phyloP scores from a whole-genome alignment of 2,888 invertebrate genomes.

The Caenorhabditis becei region DNA sequence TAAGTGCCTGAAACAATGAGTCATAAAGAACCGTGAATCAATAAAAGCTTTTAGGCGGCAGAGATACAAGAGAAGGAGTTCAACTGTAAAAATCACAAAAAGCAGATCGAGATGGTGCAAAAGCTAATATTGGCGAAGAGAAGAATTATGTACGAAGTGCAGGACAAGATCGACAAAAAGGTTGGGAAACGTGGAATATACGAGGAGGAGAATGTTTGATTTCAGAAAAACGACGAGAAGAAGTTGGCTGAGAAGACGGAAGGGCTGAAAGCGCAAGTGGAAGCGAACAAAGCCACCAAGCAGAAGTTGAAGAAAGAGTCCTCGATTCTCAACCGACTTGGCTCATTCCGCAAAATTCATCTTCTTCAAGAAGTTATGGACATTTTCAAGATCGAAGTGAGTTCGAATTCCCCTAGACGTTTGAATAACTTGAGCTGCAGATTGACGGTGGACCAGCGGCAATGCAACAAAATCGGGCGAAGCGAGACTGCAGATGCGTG shows the following conservation, averaged over 20 bases:
- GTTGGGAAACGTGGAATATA: slow-evolving; percentile 5
- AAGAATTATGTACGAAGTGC: slow-evolving; percentile 45
- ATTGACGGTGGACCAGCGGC: slow-evolving; percentile 64
- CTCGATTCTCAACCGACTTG: slow-evolving; percentile 21
- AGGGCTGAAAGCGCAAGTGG: neutral
- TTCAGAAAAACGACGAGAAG: slow-evolving; percentile 27
- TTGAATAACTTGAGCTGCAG: slow-evolving; percentile 5
- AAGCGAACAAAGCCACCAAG: neutral
- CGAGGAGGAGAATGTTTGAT: neutral
- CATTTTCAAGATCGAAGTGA: slow-evolving; percentile 56
- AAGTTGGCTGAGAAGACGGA: slow-evolving; percentile 40
- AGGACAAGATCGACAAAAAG: slow-evolving; percentile 51
- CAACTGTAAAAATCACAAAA: slow-evolving; percentile 21
- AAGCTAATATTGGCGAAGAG: slow-evolving; percentile 47
- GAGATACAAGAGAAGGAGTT: slow-evolving; percentile 35
- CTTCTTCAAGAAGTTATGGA: slow-evolving; percentile 55
- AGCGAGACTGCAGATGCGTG: slow-evolving; percentile 54
- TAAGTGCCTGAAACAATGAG: slow-evolving; percentile 9
- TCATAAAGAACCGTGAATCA: neutral
- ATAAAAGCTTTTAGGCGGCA: slow-evolving; percentile 5
- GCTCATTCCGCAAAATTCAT: slow-evolving; percentile 30
- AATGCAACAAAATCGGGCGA: slow-evolving; percentile 7
- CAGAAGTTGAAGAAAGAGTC: slow-evolving; percentile 12
- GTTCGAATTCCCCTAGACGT: neutral
- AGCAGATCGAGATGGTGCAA: slow-evolving; percentile 39